Conservation (phyloP, 2,888 invertebrate genomes). For the Lymantria dispar region DNA sequence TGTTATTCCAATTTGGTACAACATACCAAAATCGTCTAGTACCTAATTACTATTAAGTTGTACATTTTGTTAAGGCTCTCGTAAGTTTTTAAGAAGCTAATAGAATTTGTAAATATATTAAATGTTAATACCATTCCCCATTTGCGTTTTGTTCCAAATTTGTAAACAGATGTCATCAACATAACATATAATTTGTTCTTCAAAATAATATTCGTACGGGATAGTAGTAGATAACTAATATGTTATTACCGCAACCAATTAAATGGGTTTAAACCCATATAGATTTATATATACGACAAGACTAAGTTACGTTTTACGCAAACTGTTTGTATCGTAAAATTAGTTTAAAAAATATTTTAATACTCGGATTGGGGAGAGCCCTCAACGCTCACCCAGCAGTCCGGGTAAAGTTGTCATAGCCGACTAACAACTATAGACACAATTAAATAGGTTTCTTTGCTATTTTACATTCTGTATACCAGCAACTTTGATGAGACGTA, state of each 20-base stretch:
- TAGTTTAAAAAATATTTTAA: too few species aligned
- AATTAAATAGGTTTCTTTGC: too few species aligned
- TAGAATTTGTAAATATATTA: conserved; percentile 47
- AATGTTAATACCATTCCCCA: conserved; percentile 42
- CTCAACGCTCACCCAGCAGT: too few species aligned
- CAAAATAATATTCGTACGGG: not conserved
- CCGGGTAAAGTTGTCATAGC: too few species aligned
- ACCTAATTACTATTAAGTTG: conserved; percentile 68
- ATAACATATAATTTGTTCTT: not conserved
- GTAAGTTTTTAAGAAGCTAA: conserved; percentile 35
- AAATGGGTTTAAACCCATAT: not conserved
- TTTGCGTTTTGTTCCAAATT: conserved; percentile 21
- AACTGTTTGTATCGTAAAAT: too few species aligned
- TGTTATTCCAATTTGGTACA: conserved; percentile 73
- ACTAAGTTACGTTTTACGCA: too few species aligned
- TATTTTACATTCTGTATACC: too few species aligned
- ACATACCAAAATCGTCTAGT: conserved; percentile 69
- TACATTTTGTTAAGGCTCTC: conserved; percentile 49
- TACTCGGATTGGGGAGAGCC: too few species aligned
- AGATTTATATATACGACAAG: not conserved
- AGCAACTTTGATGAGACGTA: too few species aligned
- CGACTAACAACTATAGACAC: too few species aligned
- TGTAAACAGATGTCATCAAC: conserved; percentile 12
- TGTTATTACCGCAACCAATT: not conserved
- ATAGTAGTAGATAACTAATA: not conserved